Conservation (phyloP, 2,888 invertebrate species). For the Sinotaia quadrata region DNA sequence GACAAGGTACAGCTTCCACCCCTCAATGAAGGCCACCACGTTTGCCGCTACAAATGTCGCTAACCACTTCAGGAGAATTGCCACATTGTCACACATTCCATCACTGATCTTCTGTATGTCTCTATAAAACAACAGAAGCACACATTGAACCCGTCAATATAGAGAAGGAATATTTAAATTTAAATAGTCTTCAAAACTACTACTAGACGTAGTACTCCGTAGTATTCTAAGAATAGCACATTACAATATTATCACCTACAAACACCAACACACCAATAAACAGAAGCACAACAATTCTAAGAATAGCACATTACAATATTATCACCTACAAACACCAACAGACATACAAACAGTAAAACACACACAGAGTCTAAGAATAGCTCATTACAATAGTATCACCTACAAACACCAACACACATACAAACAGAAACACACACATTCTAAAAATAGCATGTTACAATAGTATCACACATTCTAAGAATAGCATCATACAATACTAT, state of each 20-base stretch:
- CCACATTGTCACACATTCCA: slow-evolving; percentile 75
- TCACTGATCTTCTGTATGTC: slow-evolving; percentile 75
- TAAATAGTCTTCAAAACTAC: too few species aligned
- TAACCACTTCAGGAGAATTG: slow-evolving; percentile 72
- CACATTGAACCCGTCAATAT: too few species aligned
- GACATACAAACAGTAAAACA: neutral
- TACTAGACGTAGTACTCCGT: too few species aligned
- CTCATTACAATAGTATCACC: neutral
- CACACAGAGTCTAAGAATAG: neutral
- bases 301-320: too few species aligned
- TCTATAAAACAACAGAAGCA: slow-evolving; percentile 67
- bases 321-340: neutral
- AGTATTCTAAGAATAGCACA: too few species aligned
- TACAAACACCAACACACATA: neutral
- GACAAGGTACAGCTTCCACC: slow-evolving; percentile 75
- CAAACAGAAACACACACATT: neutral
- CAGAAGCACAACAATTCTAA: neutral
- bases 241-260: neutral
- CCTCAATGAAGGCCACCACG: slow-evolving; percentile 72
- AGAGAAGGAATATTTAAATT: too few species aligned
- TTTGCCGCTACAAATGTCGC: slow-evolving; percentile 73
- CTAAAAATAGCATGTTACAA: neutral
- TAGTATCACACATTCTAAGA: neutral
- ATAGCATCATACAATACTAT: neutral
- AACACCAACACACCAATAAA: neutral